Evolutionary conservation across 1,140 invertebrate genomes (phyloP).

Genomic region (Venustaconcha ellipsiformis): DNA sequence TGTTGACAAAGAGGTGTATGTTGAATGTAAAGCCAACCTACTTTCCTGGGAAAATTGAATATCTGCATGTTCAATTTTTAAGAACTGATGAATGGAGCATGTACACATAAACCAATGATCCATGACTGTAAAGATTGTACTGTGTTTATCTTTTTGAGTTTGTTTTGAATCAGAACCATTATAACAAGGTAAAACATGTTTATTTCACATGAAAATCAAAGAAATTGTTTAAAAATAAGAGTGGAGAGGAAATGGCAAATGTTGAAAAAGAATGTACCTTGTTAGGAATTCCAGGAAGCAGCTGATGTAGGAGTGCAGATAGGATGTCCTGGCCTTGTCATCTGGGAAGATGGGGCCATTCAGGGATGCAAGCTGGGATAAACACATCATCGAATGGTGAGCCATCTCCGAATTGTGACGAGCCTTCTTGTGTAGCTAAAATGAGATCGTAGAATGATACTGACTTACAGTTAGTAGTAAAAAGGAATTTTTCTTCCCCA

Average conservation of each 20-base stretch:
- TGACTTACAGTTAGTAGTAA: no score
- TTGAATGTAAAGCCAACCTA: no score
- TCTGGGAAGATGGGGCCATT: slow-evolving; percentile 78
- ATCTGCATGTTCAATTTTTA: no score
- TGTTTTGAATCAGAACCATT: no score
- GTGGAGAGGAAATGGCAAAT: not conserved
- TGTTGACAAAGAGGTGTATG: no score
- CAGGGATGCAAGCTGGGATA: slow-evolving; percentile 84
- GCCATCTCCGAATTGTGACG: slow-evolving; percentile 80
- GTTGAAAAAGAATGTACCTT: slow-evolving; percentile 42
- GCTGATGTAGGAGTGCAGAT: slow-evolving; percentile 79
- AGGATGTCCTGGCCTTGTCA: slow-evolving; percentile 76
- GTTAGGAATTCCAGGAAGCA: slow-evolving; percentile 70
- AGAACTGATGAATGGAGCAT: no score
- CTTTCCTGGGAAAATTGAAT: no score
- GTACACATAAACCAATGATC: no score
- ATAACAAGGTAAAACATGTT: not conserved
- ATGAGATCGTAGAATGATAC: no score
- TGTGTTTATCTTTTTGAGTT: no score
- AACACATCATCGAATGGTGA: slow-evolving; percentile 82
- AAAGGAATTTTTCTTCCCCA: no score
- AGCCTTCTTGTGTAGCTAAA: slow-evolving; percentile 83
- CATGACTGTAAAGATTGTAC: no score
- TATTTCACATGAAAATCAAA: not conserved
- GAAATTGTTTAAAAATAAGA: not conserved